Evolutionary conservation across 2,797 vertebrate genomes (phyloP), one percentile per base, ranked within the genome.

Genomic region (Periophthalmus magnuspinnatus): DNA sequence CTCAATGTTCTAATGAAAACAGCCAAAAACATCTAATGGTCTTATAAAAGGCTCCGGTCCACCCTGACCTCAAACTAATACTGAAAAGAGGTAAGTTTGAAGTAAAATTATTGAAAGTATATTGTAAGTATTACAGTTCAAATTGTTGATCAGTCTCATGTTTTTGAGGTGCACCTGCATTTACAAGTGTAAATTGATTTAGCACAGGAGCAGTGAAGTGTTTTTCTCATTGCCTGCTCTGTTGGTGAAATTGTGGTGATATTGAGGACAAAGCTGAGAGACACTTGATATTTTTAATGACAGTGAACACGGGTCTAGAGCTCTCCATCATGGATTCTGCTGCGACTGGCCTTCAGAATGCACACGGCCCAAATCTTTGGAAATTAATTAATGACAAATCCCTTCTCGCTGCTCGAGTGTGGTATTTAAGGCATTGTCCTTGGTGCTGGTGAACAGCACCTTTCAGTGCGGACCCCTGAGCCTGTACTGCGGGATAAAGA

Each of bases 321-420:
- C 77, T 82, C 85, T 86, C 76, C 78, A 81, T 72, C 41, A 76
- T 56, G 72, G 76, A 81, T 77, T 78, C 87, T 86, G 85, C 76
- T 81, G 68, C 76, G 77, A 69, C 77, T 82, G 86, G 87, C 86
- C 91, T 90, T 90, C 86, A 83, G 82, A 83, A 82, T 71, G 78
- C 36, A 79, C 82, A 81, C 63, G 73, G 85, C 79, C 71, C 81
- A 85, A 90, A 92, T 93, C 86, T 93, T 91, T 88, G 82, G 84
- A 91, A 91, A 93, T 92, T 91, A 92, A 94, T 93, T 93, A 93
- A 80, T 89, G 84, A 85, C 90, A 93, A 94, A 93, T 93, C 93
- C 90, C 86, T 90, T 84, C 84, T 90, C 72, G 69, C 87, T 58
- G 82, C 81, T 93, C 90, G 90, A 94, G 93, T 93, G 90, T 93